Conservation (phyloP, 2,888 invertebrate species). For the Hemistola chrysoprasaria region DNA sequence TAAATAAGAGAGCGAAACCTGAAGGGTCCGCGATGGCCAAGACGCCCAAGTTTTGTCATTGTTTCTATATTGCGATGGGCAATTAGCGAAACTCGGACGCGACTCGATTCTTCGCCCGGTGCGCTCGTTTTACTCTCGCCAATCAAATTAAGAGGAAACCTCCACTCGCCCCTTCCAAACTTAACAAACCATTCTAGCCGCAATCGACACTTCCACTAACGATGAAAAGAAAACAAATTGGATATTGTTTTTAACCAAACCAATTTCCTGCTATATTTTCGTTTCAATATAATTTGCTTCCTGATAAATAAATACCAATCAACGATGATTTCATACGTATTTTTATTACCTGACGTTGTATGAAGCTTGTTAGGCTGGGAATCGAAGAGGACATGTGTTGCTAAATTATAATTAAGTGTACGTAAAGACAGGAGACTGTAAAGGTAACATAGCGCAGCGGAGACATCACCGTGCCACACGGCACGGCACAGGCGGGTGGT, state of each 20-base stretch:
- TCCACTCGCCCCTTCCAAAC: constrained; percentile 51
- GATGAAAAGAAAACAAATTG: constrained; percentile 38
- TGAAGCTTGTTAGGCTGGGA: too few species aligned
- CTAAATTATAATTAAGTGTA: constrained; percentile 37
- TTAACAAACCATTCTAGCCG: constrained; percentile 57
- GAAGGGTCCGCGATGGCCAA: constrained; percentile 53
- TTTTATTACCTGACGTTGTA: too few species aligned
- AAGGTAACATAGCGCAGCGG: constrained; percentile 31
- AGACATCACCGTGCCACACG: constrained; percentile 76
- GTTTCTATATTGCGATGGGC: constrained; percentile 78
- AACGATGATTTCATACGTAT: too few species aligned
- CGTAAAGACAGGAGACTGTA: constrained; percentile 23
- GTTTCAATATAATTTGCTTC: constrained; percentile 1
- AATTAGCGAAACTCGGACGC: constrained; percentile 73
- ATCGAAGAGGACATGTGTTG: too few species aligned
- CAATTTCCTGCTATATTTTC: constrained; percentile 11
- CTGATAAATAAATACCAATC: too few species aligned
- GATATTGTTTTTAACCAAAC: constrained; percentile 23
- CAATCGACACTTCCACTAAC: constrained; percentile 68
- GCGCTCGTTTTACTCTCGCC: constrained; percentile 50
- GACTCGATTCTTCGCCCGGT: constrained; percentile 49
- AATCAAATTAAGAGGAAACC: constrained; percentile 70
- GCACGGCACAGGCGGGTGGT: constrained; percentile 69
- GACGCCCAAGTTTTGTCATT: constrained; percentile 76
- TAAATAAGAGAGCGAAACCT: constrained; percentile 74